phyloP scores from a whole-genome alignment of 2,888 invertebrate genomes.

The Nomada goodeniana region DNA sequence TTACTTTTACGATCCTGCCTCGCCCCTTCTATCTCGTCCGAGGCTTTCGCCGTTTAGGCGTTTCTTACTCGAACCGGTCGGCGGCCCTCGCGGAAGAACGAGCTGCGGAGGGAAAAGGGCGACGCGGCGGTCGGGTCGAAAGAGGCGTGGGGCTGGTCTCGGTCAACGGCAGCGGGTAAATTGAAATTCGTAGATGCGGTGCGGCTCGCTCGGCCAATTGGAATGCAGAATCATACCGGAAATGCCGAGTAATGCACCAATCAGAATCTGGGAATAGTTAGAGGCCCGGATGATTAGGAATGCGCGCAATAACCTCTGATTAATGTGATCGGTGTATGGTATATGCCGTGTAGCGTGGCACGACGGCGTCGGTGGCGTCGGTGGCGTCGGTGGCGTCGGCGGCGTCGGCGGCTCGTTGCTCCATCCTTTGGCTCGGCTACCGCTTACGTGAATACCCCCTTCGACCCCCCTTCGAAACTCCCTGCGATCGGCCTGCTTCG shows the following conservation, averaged over 20 bases:
- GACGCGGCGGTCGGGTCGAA: conserved; percentile 44
- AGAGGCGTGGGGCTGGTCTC: conserved; percentile 33
- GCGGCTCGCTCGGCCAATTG: conserved; percentile 80
- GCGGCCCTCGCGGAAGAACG: not conserved
- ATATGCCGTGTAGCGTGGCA: conserved; percentile 74
- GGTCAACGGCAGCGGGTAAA: conserved; percentile 70
- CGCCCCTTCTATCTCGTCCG: not conserved
- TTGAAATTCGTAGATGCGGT: conserved; percentile 73
- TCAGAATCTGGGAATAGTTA: conserved; percentile 84
- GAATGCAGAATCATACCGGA: conserved; percentile 84
- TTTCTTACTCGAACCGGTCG: not conserved
- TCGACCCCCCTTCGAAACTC: conserved; percentile 42
- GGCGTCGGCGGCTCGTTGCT: conserved; percentile 64
- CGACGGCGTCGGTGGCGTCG: conserved; percentile 66
- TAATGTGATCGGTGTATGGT: conserved; percentile 84
- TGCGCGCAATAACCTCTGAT: conserved; percentile 85
- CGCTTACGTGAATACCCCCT: conserved; percentile 70
- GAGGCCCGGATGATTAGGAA: conserved; percentile 84
- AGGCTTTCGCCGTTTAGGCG: not conserved
- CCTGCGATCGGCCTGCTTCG: conserved; percentile 5
- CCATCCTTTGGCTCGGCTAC: conserved; percentile 79
- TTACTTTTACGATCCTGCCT: conserved; percentile 76
- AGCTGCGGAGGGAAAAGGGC: conserved; percentile 43
- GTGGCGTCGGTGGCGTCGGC: conserved; percentile 56
- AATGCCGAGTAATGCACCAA: conserved; percentile 85